Evolutionary conservation across 2,888 invertebrate genomes (phyloP).

Genomic region (Drosophila formosana): DNA sequence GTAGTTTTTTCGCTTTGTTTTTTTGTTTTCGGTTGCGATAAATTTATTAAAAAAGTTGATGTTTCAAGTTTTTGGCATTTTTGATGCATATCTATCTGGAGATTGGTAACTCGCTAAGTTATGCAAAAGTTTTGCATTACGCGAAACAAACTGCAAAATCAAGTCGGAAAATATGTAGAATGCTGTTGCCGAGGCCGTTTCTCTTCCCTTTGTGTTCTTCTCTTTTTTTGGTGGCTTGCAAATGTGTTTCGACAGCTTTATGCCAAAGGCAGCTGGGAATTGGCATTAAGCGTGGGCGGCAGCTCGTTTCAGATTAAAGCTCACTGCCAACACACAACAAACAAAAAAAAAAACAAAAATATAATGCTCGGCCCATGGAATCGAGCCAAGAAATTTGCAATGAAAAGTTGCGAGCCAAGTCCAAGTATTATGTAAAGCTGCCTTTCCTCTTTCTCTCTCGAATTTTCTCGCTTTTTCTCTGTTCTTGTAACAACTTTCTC

Average conservation of each 20-base stretch:
- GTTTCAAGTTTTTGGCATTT: slow-evolving; percentile 57
- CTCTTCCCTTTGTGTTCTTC: neutral
- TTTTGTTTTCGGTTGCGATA: neutral
- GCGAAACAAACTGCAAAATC: slow-evolving; percentile 20
- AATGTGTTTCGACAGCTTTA: slow-evolving; percentile 34
- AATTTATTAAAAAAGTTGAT: slow-evolving; percentile 68
- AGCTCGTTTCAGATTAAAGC: slow-evolving; percentile 6
- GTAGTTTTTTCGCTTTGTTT: slow-evolving; percentile 26
- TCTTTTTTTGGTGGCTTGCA: slow-evolving; percentile 24
- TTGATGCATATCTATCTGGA: slow-evolving; percentile 53
- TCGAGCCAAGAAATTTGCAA: slow-evolving; percentile 39
- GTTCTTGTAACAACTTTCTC: slow-evolving; percentile 10
- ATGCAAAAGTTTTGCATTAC: slow-evolving; percentile 32
- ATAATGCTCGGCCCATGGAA: slow-evolving; percentile 13
- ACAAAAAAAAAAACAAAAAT: slow-evolving; percentile 5
- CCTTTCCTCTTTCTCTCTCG: slow-evolving; percentile 7
- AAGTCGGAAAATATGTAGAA: slow-evolving; percentile 32
- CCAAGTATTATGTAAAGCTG: slow-evolving; percentile 35
- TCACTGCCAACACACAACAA: slow-evolving; percentile 13
- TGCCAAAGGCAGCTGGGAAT: slow-evolving; percentile 18
- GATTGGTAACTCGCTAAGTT: slow-evolving; percentile 30
- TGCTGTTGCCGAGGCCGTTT: slow-evolving; percentile 15
- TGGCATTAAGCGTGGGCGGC: slow-evolving; percentile 1
- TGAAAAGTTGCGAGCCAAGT: slow-evolving; percentile 32
- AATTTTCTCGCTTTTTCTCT: neutral